phyloP scores from a whole-genome alignment of 1,140 invertebrate genomes.

The Patella vulgata region DNA sequence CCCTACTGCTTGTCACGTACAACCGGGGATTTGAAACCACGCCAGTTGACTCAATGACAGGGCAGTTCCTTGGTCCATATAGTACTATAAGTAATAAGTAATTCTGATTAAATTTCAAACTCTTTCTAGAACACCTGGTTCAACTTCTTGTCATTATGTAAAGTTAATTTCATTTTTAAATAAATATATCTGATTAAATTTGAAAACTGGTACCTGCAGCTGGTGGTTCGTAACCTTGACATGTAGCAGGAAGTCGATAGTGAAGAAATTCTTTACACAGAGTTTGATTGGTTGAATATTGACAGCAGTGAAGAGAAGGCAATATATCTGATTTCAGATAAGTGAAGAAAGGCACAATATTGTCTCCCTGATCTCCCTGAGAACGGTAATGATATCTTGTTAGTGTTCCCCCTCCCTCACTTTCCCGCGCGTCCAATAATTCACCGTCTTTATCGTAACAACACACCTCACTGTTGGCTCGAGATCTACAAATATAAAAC shows the following conservation, averaged over 20 bases:
- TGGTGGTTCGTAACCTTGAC: conserved; percentile 48
- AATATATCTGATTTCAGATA: conserved; percentile 50
- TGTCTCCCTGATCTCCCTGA: conserved; percentile 28
- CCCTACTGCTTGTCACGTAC: too few species aligned
- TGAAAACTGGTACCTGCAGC: conserved; percentile 56
- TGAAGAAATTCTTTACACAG: conserved; percentile 39
- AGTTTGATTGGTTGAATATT: conserved; percentile 34
- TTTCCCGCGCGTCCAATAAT: conserved; percentile 45
- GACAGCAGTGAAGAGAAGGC: conserved; percentile 54
- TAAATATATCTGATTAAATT: too few species aligned
- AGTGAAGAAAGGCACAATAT: conserved; percentile 48
- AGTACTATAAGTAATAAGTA: too few species aligned
- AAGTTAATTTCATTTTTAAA: too few species aligned
- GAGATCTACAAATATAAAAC: conserved; percentile 23
- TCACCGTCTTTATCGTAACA: conserved; percentile 47
- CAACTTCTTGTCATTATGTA: too few species aligned
- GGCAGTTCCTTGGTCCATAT: too few species aligned
- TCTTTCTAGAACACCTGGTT: too few species aligned
- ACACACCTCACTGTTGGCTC: conserved; percentile 40
- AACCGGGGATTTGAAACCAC: too few species aligned
- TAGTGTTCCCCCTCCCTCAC: conserved; percentile 41
- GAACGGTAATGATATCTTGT: conserved; percentile 44
- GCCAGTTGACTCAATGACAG: too few species aligned
- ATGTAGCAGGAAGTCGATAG: conserved; percentile 39
- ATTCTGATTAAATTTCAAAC: too few species aligned